These are phyloP conservation scores for Meleagris gallopavo DNA, from an alignment of 2,113 vertebrate species.

Conservation along the genomic window DNA sequence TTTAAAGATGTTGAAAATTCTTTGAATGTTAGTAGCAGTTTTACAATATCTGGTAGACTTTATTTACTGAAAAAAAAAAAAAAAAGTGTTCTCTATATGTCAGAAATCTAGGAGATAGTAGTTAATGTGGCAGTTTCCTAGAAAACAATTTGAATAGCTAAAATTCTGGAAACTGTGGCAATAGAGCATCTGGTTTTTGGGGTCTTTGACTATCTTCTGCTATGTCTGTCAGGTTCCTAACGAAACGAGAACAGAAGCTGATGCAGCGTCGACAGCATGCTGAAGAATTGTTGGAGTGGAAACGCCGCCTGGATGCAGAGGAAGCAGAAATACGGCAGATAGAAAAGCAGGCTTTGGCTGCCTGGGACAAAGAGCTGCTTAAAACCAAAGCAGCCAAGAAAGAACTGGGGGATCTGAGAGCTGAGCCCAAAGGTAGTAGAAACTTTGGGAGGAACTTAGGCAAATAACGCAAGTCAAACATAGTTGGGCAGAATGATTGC, in stretches of 20 bases:
- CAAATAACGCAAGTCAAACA: not conserved
- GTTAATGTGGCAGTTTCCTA: not conserved
- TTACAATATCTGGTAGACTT: not conserved
- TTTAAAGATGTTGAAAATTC: not conserved
- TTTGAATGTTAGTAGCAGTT: not conserved
- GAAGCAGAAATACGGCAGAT: constrained; percentile 90
- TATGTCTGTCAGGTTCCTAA: constrained; percentile 87
- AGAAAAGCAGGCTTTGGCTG: constrained; percentile 92
- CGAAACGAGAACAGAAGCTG: constrained; percentile 94
- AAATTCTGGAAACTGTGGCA: not conserved
- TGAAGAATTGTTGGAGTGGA: constrained; percentile 93
- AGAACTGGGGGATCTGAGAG: constrained; percentile 72
- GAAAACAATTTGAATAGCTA: not conserved
- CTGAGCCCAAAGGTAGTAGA: constrained; percentile 78
- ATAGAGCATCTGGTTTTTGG: not conserved
- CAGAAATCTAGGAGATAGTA: not conserved
- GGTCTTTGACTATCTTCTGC: not conserved
- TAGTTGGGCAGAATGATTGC: not conserved
- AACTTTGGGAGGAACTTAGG: not conserved
- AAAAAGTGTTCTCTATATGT: not conserved
- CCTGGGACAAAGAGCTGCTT: constrained; percentile 85
- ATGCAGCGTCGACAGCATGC: constrained; percentile 93
- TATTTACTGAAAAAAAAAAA: not conserved
- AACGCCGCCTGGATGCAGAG: constrained; percentile 89
- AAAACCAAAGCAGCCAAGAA: constrained; percentile 77